phyloP scores from a whole-genome alignment of 2,113 vertebrate species.

The Pachycephala philippinensis region DNA sequence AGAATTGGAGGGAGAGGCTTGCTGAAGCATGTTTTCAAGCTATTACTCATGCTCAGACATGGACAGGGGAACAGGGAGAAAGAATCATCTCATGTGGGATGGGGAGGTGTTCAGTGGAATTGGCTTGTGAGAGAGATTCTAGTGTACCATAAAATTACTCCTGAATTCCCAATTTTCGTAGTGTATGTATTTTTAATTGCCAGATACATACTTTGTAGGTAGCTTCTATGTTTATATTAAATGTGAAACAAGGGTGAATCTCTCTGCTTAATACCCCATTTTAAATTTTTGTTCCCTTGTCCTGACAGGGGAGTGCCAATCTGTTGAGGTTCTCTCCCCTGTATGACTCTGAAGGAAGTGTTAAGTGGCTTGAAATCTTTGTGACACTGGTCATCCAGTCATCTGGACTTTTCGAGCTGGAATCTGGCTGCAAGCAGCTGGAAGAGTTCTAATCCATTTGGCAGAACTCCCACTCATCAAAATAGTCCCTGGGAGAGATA shows the following conservation, averaged over 20 bases:
- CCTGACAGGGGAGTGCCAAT: neutral
- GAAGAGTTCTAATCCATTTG: neutral
- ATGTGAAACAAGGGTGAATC: neutral
- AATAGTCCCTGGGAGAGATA: neutral
- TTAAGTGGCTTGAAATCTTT: neutral
- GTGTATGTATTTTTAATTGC: neutral
- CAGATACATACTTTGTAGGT: neutral
- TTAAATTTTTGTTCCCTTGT: neutral
- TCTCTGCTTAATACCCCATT: neutral
- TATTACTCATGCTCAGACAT: neutral
- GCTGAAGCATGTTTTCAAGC: neutral
- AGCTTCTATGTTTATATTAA: neutral
- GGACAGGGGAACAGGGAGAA: neutral
- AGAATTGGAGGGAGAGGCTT: neutral
- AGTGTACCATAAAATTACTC: neutral
- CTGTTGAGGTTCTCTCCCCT: neutral
- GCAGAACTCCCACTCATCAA: neutral
- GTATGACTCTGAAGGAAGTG: neutral
- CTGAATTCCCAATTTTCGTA: neutral
- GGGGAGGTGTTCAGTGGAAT: neutral
- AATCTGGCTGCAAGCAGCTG: neutral
- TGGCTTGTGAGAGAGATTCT: neutral
- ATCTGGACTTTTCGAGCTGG: neutral
- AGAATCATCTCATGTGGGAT: neutral
- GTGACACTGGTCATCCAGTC: neutral